A percentile compares a stretch with the other conserved stretches of the same genome.
phyloP scores from a whole-genome alignment of 2,113 vertebrate species.

The Brachyhypopomus occidentalis region DNA sequence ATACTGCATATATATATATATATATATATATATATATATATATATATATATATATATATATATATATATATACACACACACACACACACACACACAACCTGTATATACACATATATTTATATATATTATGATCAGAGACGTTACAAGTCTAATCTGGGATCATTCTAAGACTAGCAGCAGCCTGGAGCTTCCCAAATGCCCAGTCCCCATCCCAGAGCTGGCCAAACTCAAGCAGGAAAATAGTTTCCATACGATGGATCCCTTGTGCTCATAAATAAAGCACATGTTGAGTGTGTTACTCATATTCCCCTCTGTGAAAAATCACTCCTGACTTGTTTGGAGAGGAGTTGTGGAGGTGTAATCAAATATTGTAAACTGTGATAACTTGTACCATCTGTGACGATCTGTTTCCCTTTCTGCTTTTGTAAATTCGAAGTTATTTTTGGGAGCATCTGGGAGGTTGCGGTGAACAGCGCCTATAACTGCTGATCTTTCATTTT shows the following conservation, averaged over 20 bases:
- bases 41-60: constrained; percentile 26
- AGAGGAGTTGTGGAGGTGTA: constrained; percentile 49
- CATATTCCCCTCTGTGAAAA: constrained; percentile 53
- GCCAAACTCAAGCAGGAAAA: constrained; percentile 48
- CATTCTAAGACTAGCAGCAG: constrained; percentile 38
- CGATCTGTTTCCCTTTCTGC: constrained; percentile 36
- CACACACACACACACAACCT: no score
- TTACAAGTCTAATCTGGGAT: constrained; percentile 41
- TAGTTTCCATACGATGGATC: constrained; percentile 54
- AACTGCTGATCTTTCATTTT: constrained; percentile 33
- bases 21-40: constrained; percentile 32
- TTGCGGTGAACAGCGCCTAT: constrained; percentile 44
- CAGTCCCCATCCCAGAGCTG: constrained; percentile 44
- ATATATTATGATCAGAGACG: constrained; percentile 32
- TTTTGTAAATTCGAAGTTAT: constrained; percentile 53
- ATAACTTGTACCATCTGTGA: constrained; percentile 51
- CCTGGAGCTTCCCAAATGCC: constrained; percentile 34
- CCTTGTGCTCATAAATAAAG: constrained; percentile 58
- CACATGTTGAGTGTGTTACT: constrained; percentile 55
- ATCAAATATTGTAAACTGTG: constrained; percentile 53
- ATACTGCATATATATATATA: neutral
- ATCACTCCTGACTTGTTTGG: constrained; percentile 55
- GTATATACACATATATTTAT: no score
- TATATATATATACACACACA: constrained; percentile 28
- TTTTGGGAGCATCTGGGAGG: constrained; percentile 35